Conservation (phyloP, 2,113 vertebrate species). For the Pithys albifrons region DNA sequence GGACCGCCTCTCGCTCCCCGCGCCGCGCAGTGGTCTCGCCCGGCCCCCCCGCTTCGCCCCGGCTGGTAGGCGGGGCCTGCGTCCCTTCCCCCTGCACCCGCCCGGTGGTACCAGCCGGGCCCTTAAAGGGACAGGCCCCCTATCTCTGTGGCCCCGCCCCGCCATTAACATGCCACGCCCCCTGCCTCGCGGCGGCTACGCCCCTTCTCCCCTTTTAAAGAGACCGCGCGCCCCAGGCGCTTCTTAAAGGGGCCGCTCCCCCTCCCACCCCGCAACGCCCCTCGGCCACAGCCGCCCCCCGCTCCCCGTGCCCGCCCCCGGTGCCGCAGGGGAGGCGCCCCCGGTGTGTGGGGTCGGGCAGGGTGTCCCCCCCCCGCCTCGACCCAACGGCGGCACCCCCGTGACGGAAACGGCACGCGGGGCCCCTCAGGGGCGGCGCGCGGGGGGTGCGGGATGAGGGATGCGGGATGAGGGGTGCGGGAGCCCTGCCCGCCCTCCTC, state of each 20-base stretch:
- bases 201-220: conserved; percentile 48
- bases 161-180: conserved; percentile 55
- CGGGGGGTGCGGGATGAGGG: background rate
- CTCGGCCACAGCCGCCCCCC: background rate
- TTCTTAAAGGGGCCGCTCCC: background rate
- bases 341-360: background rate
- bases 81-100: background rate
- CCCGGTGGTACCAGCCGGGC: background rate
- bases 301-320: background rate
- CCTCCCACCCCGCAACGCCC: background rate
- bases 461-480: background rate
- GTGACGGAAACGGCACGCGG: background rate
- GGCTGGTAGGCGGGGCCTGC: background rate
- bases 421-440: background rate
- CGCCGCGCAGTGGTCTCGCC: too few species aligned
- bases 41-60: background rate
- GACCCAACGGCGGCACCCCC: background rate
- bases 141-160: background rate
- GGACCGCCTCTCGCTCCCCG: too few species aligned
- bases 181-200: conserved; percentile 39
- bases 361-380: background rate
- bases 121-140: conserved; percentile 6
- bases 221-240: background rate
- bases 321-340: background rate
- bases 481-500: background rate